A percentile compares a stretch with the other conserved stretches of the same genome.
Conservation (phyloP, 1,140 invertebrate species). For the Drosophila athabasca region DNA sequence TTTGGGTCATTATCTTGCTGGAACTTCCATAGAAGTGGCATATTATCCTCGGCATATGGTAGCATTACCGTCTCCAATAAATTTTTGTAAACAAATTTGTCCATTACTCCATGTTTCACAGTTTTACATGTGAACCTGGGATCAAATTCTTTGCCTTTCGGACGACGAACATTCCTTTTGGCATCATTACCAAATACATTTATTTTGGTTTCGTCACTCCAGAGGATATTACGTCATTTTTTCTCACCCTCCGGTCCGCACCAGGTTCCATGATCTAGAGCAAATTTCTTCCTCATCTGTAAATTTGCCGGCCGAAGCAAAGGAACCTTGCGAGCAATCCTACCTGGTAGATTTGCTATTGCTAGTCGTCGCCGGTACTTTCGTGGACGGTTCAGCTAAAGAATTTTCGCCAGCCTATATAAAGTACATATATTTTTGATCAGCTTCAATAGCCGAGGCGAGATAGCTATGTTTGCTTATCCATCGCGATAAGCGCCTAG, state of each 20-base stretch:
- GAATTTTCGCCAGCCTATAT: too few relatives aligned
- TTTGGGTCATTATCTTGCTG: background rate
- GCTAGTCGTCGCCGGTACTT: too few relatives aligned
- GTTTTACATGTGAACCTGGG: background rate
- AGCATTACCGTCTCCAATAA: background rate
- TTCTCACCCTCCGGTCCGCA: conserved; percentile 11
- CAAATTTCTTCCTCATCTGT: background rate
- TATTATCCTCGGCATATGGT: conserved; percentile 11
- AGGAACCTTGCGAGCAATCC: conserved; percentile 1
- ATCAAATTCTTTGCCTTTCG: conserved; percentile 1
- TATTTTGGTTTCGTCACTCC: background rate
- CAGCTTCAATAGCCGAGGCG: too few relatives aligned
- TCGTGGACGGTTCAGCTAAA: too few relatives aligned
- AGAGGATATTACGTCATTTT: conserved; percentile 14
- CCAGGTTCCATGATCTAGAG: conserved; percentile 7
- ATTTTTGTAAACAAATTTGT: background rate
- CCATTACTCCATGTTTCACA: background rate
- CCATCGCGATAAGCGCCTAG: too few relatives aligned
- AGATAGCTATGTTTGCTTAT: too few relatives aligned
- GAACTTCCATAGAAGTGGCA: conserved; percentile 4
- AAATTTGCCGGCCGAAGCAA: background rate
- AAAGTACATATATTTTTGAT: too few relatives aligned
- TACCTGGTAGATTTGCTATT: too few relatives aligned
- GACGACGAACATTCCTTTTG: background rate
- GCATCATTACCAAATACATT: background rate